Base-by-base conservation (phyloP, 2,113 vertebrate species). In the Nannobrachium achirus region DNA sequence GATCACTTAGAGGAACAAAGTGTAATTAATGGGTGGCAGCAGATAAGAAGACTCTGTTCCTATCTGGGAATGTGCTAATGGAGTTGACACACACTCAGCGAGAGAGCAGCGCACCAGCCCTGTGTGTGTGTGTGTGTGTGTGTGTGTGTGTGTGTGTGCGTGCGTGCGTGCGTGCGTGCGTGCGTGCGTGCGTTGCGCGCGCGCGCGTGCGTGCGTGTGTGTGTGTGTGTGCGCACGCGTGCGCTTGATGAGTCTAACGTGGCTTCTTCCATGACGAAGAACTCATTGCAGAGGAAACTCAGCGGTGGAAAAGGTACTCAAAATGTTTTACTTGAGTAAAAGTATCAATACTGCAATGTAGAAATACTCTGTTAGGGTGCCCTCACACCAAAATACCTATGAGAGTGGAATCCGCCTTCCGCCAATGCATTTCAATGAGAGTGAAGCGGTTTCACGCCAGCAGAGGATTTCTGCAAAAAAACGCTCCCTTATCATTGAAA, bases 1-100 rank as follows among this genome's bases (percentile, higher is more conserved):
- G 93, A 93, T 93, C 92, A 94, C 93, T 93, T 92, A 93, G 88
- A 86, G 90, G 92, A 93, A 93, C 93, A 93, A 93, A 94, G 93
- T 94, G 92, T 93, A 94, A 94, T 94, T 93, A 93, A 93, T 92
- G 92, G 91, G 90, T 91, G 81, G 84, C 87, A 76, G 76, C 74
- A 91, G 92, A 93, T 94, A 93, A 93, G 89, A 91, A 85, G 75
- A 81, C 90, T 83, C 80, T 81, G 84, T 89, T 70, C 86, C 93
- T 92, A 93, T 94, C 92, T 84, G 92, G 89, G 91, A 93, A 93
- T 93, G 92, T 91, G 91, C 90, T 93, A 93, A 93, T 93, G 88
- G 92, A 91, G 89, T 91, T 86, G 88, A 93, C 87, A 90, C 88
- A 91, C 88, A 90, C 90, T 91, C 88, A 87, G 75, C 85, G 82